These are phyloP conservation scores for Vulpes lagopus DNA, from an alignment of 2,113 vertebrate genomes.

Conservation along the genomic window DNA sequence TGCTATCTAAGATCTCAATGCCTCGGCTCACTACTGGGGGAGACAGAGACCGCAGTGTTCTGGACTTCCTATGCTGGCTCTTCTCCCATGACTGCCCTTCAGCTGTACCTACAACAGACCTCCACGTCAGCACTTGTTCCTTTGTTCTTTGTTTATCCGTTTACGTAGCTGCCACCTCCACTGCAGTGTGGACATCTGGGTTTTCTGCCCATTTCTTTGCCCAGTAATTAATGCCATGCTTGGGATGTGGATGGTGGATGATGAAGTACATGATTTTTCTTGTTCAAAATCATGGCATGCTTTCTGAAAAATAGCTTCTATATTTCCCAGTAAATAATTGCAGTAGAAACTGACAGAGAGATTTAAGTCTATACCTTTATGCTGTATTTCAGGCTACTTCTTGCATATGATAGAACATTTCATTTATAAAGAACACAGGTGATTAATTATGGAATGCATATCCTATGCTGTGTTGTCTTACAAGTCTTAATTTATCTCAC, in stretches of 20 bases:
- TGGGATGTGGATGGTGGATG: not conserved
- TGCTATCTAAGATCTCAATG: not conserved
- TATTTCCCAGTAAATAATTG: not conserved
- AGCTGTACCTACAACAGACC: not conserved
- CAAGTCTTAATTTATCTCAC: conserved; percentile 10
- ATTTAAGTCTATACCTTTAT: not conserved
- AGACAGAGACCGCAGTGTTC: not conserved
- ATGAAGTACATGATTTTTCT: conserved; percentile 55
- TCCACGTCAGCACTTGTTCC: not conserved
- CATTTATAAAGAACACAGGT: conserved; percentile 16
- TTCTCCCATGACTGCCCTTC: not conserved
- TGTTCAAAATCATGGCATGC: not conserved
- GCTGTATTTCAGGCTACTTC: not conserved
- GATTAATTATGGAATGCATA: not conserved
- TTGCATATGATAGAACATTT: conserved; percentile 19
- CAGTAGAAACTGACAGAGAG: not conserved
- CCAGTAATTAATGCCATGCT: not conserved
- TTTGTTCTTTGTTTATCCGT: conserved; percentile 1
- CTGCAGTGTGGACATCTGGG: not conserved
- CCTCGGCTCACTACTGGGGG: not conserved
- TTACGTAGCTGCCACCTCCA: not conserved
- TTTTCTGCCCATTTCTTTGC: conserved; percentile 6
- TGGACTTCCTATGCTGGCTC: not conserved
- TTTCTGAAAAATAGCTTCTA: not conserved
- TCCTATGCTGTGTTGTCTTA: not conserved